Conservation (phyloP, 2,888 invertebrate genomes). For the Macaria notata region DNA sequence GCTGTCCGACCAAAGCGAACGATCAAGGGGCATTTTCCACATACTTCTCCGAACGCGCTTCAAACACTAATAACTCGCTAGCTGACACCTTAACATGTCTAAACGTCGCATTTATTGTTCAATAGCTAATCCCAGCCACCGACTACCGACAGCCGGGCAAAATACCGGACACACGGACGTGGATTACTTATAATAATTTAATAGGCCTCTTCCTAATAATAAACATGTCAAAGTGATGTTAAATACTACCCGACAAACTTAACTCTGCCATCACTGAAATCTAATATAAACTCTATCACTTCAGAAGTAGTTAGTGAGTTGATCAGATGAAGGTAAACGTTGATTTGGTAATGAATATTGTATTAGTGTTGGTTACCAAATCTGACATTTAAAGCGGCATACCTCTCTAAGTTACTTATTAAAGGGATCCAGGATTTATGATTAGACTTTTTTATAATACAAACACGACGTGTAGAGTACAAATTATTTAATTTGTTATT, state of each 20-base stretch:
- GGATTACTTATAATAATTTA: constrained; percentile 78
- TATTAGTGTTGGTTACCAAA: constrained; percentile 69
- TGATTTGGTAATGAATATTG: constrained; percentile 55
- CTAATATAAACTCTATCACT: not conserved
- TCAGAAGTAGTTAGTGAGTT: not conserved
- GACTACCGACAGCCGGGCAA: constrained; percentile 63
- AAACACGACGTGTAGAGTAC: constrained; percentile 67
- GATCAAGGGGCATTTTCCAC: constrained; percentile 23
- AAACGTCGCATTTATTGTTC: constrained; percentile 58
- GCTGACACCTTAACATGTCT: constrained; percentile 60
- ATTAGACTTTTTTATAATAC: constrained; percentile 72
- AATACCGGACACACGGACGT: constrained; percentile 66
- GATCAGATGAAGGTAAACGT: constrained; percentile 5
- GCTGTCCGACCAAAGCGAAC: constrained; percentile 1
- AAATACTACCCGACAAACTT: constrained; percentile 61
- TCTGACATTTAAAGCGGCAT: constrained; percentile 71
- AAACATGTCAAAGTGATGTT: constrained; percentile 76
- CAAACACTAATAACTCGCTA: constrained; percentile 44
- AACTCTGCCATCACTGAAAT: constrained; percentile 29
- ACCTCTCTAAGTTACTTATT: constrained; percentile 67
- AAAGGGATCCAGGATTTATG: constrained; percentile 72
- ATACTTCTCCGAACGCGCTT: constrained; percentile 29
- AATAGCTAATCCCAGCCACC: constrained; percentile 51
- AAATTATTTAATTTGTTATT: constrained; percentile 76
- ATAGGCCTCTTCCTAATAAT: constrained; percentile 78